Conservation (phyloP, 2,113 vertebrate genomes). For the Ictalurus punctatus region DNA sequence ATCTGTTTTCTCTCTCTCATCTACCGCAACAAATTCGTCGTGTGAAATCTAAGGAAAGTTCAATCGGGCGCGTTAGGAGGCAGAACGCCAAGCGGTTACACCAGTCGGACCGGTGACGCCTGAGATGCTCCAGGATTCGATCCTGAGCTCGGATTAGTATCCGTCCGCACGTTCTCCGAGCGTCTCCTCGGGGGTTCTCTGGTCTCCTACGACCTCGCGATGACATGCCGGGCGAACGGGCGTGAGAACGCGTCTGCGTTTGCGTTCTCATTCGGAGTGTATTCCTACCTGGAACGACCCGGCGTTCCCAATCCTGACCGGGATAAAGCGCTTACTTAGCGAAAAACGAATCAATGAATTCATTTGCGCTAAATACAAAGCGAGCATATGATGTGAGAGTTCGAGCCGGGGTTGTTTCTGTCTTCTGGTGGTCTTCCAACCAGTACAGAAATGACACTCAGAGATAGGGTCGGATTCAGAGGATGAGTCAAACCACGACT, state of each 20-base stretch:
- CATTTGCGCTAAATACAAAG: neutral
- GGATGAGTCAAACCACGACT: constrained; percentile 31
- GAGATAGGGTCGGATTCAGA: neutral
- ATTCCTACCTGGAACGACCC: neutral
- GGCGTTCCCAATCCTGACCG: neutral
- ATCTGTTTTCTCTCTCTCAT: neutral
- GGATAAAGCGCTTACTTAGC: too few relatives aligned
- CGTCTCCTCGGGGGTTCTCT: neutral
- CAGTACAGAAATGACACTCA: neutral
- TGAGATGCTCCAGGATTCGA: neutral
- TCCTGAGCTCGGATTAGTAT: neutral
- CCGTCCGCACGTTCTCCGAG: neutral
- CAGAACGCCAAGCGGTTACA: neutral
- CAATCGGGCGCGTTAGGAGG: neutral
- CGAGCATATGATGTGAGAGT: neutral
- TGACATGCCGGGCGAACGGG: neutral
- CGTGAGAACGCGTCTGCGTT: neutral
- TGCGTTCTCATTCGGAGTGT: neutral
- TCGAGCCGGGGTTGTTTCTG: neutral
- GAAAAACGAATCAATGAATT: neutral
- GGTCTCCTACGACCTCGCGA: neutral
- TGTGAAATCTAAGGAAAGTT: neutral
- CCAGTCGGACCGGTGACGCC: neutral
- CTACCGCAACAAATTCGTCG: neutral
- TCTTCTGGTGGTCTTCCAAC: neutral